phyloP scores from a whole-genome alignment of 2,888 invertebrate genomes.

The Folsomia candida region DNA sequence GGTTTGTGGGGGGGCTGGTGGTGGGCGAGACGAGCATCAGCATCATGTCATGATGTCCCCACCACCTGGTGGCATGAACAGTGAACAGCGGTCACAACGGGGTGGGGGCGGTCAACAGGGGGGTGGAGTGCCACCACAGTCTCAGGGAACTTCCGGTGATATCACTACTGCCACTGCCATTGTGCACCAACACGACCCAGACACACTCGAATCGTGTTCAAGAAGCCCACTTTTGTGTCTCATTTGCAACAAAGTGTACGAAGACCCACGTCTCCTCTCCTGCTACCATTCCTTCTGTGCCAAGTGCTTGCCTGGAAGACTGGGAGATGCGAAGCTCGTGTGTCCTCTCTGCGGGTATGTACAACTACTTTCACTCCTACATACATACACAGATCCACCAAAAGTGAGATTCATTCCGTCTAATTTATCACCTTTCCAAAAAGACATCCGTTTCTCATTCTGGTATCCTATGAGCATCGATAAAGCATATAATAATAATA shows the following conservation, averaged over 20 bases:
- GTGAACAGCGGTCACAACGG: neutral
- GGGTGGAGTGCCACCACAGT: constrained; percentile 7
- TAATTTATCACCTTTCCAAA: too few species aligned
- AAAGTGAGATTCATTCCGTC: too few species aligned
- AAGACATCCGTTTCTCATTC: too few species aligned
- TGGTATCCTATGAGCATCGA: too few species aligned
- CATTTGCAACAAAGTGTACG: constrained; percentile 67
- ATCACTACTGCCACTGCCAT: constrained; percentile 19
- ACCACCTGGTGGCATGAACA: neutral
- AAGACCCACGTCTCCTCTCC: constrained; percentile 66
- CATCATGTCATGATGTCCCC: constrained; percentile 11
- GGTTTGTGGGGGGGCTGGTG: constrained; percentile 31
- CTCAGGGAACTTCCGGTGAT: constrained; percentile 20
- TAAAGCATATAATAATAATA: too few species aligned
- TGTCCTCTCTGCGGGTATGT: constrained; percentile 69
- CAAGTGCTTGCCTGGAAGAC: constrained; percentile 63
- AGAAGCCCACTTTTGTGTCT: constrained; percentile 66
- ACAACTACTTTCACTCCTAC: neutral
- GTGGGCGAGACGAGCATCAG: constrained; percentile 11
- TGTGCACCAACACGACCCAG: constrained; percentile 47
- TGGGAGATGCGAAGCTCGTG: constrained; percentile 62
- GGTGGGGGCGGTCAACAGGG: constrained; percentile 13
- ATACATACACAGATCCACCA: too few species aligned
- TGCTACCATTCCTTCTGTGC: constrained; percentile 72
- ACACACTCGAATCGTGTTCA: constrained; percentile 50